These are phyloP conservation scores for Pitangus sulphuratus DNA, from an alignment of 2,797 vertebrate genomes.

Conservation along the genomic window DNA sequence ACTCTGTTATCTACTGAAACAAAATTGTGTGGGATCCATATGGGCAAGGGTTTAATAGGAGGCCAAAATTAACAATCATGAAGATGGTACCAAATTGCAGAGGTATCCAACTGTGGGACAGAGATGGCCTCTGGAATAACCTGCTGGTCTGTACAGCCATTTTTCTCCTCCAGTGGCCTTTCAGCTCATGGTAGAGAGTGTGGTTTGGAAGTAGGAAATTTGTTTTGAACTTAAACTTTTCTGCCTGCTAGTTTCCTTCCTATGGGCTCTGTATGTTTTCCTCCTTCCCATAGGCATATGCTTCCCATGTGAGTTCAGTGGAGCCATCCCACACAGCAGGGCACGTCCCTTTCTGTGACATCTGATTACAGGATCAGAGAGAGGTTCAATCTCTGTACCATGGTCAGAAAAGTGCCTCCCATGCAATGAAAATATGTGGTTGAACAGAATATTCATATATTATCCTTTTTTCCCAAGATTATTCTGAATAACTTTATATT, in stretches of 20 bases:
- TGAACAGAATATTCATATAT: background rate
- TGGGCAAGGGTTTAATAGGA: background rate
- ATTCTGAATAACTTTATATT: background rate
- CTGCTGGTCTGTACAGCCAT: background rate
- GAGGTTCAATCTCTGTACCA: background rate
- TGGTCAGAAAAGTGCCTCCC: background rate
- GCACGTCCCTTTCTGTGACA: background rate
- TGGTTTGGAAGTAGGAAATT: background rate
- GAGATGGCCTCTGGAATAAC: background rate
- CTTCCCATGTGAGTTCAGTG: background rate
- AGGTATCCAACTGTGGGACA: background rate
- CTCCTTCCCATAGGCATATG: background rate
- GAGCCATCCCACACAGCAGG: background rate
- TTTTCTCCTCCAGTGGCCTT: background rate
- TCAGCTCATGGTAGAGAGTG: background rate
- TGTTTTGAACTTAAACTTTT: background rate
- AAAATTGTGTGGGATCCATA: background rate
- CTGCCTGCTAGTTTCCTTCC: background rate
- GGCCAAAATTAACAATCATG: background rate
- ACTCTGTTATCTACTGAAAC: background rate
- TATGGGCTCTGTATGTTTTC: fast-evolving
- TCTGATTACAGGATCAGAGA: background rate
- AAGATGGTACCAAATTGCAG: background rate
- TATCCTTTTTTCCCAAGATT: background rate
- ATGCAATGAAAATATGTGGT: background rate